These are phyloP conservation scores for Eledona agricola DNA, from an alignment of 2,888 invertebrate genomes.

Conservation along the genomic window DNA sequence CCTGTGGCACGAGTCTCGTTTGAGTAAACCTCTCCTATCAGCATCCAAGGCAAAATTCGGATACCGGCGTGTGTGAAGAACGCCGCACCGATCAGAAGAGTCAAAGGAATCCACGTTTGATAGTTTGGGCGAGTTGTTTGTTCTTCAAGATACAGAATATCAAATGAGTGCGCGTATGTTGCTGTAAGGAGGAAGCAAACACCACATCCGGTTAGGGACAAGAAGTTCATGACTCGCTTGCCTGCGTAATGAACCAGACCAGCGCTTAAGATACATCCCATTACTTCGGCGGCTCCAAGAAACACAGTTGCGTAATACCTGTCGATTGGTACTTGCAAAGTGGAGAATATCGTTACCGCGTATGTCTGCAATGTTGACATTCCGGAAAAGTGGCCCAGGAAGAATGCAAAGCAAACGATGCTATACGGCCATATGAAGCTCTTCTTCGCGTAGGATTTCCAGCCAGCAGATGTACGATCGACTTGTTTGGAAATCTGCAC, in stretches of 20 bases:
- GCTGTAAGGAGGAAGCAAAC: slow-evolving; percentile 71
- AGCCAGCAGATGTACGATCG: slow-evolving; percentile 5
- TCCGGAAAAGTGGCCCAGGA: slow-evolving; percentile 80
- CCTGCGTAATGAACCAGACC: slow-evolving; percentile 76
- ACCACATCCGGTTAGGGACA: slow-evolving; percentile 73
- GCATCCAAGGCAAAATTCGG: slow-evolving; percentile 78
- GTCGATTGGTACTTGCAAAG: slow-evolving; percentile 76
- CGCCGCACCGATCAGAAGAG: slow-evolving; percentile 72
- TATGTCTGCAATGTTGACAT: slow-evolving; percentile 79
- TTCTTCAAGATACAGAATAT: slow-evolving; percentile 38
- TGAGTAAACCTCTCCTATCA: slow-evolving; percentile 80
- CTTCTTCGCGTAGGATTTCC: slow-evolving; percentile 64
- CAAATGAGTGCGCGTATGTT: slow-evolving; percentile 63
- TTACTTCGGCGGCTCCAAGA: slow-evolving; percentile 74
- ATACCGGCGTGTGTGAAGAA: slow-evolving; percentile 76
- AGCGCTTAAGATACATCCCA: slow-evolving; percentile 74
- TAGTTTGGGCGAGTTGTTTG: slow-evolving; percentile 7
- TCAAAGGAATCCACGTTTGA: slow-evolving; percentile 76
- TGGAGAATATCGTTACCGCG: slow-evolving; percentile 77
- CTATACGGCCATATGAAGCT: slow-evolving; percentile 76
- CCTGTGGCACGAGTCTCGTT: slow-evolving; percentile 74
- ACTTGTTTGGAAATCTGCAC: slow-evolving; percentile 36
- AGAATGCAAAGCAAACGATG: slow-evolving; percentile 73
- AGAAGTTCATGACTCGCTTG: slow-evolving; percentile 73
- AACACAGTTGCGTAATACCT: slow-evolving; percentile 79